Conservation (phyloP, 1,140 invertebrate species). For the Calliphora vicina region DNA sequence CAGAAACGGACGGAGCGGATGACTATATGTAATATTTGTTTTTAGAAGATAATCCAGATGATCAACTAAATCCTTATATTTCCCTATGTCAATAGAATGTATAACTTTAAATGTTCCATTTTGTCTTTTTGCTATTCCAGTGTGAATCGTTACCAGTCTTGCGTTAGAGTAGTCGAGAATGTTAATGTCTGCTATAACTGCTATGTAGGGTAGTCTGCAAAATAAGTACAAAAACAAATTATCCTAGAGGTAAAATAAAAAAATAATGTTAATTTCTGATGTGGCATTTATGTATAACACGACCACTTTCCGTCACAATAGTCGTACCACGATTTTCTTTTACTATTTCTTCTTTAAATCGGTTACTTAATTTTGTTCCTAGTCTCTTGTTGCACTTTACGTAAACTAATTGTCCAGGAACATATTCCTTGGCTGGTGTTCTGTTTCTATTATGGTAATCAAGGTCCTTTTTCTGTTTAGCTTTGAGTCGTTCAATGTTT, state of each 20-base stretch:
- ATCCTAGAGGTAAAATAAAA: not conserved
- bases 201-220: not conserved
- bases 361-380: not conserved
- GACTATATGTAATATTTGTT: not conserved
- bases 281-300: not conserved
- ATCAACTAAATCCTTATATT: not conserved
- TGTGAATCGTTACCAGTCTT: too few species aligned
- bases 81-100: not conserved
- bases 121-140: too few species aligned
- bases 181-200: not conserved
- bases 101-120: too few species aligned
- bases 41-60: not conserved
- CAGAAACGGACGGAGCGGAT: not conserved
- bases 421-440: not conserved
- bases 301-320: too few species aligned
- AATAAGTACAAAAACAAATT: not conserved
- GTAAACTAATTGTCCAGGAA: not conserved
- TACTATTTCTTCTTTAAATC: not conserved
- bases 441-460: not conserved
- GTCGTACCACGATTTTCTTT: too few species aligned
- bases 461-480: constrained; percentile 26
- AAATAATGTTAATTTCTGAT: not conserved
- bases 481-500: constrained; percentile 21
- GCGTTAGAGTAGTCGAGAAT: too few species aligned
- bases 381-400: not conserved